Evolutionary conservation across 1,140 invertebrate genomes (phyloP).

Genomic region (Drosophila truncata): DNA sequence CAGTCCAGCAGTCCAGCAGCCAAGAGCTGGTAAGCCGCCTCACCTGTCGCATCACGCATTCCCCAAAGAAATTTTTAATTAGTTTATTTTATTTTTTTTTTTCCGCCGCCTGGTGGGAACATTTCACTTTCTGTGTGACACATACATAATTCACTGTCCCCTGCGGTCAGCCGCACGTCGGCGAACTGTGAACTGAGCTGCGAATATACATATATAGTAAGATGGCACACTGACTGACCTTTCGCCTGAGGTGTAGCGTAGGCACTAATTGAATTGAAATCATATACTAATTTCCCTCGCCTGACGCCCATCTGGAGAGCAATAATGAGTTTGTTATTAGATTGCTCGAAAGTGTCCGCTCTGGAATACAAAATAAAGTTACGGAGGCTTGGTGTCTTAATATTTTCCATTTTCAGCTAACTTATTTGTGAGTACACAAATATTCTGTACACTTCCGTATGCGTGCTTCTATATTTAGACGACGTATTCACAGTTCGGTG

Average conservation of each 20-base stretch:
- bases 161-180: conserved; percentile 46
- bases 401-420: background rate
- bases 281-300: conserved; percentile 30
- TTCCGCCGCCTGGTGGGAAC: conserved; percentile 49
- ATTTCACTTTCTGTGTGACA: conserved; percentile 54
- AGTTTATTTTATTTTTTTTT: conserved; percentile 49
- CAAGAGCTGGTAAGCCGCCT: conserved; percentile 4
- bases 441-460: conserved; percentile 9
- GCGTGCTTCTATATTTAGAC: background rate
- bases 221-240: conserved; percentile 31
- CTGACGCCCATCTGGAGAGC: conserved; percentile 8
- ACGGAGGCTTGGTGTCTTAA: background rate
- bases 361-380: conserved; percentile 1
- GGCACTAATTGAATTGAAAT: conserved; percentile 45
- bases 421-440: background rate
- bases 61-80: conserved; percentile 64
- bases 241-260: conserved; percentile 16
- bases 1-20: conserved; percentile 1
- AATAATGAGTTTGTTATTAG: conserved; percentile 34
- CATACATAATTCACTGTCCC: conserved; percentile 33
- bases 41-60: conserved; percentile 33
- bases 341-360: background rate
- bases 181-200: conserved; percentile 16
- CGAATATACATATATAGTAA: background rate
- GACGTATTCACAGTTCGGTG: conserved; percentile 3